Base-by-base conservation (phyloP, 2,797 vertebrate species). In the Gephyroberyx darwinii region DNA sequence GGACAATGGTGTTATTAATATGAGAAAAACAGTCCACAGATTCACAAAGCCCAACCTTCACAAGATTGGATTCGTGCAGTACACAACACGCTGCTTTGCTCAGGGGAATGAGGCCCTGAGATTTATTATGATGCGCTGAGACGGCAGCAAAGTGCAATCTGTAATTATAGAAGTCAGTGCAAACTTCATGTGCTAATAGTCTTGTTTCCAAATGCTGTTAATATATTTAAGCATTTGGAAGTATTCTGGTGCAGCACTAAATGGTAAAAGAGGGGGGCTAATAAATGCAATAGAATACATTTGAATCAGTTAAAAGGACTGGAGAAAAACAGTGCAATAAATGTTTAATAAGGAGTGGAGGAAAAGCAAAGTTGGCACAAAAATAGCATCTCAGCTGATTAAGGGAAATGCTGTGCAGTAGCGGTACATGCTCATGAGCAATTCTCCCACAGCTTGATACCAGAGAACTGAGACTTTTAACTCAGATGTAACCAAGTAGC, bases 1-100 rank as follows among this genome's bases (percentile, higher is more conserved):
- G 78, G 84, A 88, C 81, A 87, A 83, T 43, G 75, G 72, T 60
- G 81, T 80, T 76, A 78, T 84, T 80, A 88, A 83, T 48, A 73
- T 9, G 75, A 65, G 35, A 53, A 53, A 66, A 79, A 79, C 56
- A 31, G 67, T 78, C 30, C 60, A 48, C 55, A 75, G 69, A 58
- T 66, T 76, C 52, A 74, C 66, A 75, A 22, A 81, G 65, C 33
- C 66, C 67, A 80, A 81, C 84, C 79, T 84, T 86, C 76, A 53
- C 54, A 45, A 80, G 75, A 75, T 37, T 39, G 33, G 58, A 63
- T 74, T 66, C 74, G 60, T 74, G 62, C 75, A 39, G 73, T 43
- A 59, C 68, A 79, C 74, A 81, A 26, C 65, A 78, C 16, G 26
- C 62, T 14, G 62, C 50, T 57, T 59, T 58, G 43, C 51, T 59